Evolutionary conservation across 2,888 invertebrate species (phyloP), one percentile per base, ranked within the genome.

Genomic region (Eupithecia inturbata): DNA sequence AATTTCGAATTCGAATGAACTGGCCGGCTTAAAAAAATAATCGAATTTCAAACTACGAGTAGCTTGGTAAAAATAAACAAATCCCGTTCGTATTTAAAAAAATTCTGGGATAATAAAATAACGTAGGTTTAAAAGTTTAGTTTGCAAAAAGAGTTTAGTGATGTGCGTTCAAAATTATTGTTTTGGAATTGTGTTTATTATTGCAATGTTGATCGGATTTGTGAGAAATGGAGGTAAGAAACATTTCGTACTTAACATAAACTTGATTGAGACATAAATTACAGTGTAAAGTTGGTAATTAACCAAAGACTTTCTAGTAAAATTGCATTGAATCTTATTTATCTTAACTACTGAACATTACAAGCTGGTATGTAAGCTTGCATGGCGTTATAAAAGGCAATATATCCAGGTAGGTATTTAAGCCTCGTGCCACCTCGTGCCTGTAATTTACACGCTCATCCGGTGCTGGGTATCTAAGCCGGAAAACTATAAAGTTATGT

Each of bases 191-290:
- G 78, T 90, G 78, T 78, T 90, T 78, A 79, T 88, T 74, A 84
- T 90, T 62, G 68, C 76, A 60, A 77, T 78, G 80, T 83, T 84
- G 67, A 77, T 87, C 66, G 88, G 88, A 76, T 87, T 83, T 81
- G 90, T 92, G 45, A 86, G 83, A 78, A 92, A 93, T 87, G 91
- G 91, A 84, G 92, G 93, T 93, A 78, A 87, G 84, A 45, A 57
- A 41, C 14, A 36, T 39, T 36, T 64, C 10, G 1, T 39, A 64
- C 16, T 4, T 22, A 12, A 64, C 7, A n/a, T 64, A 53, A 22
- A 53, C 9, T 57, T 26, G 1, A 26, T 26, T 57, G 5, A 26
- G 4, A 12, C n/a, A 9, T 49, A 49, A n/a, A n/a, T n/a, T 26
- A 45, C 45, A 45, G 19, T 19, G 1, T 45, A 22, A 22, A 26